These are phyloP conservation scores for Raja brachyura DNA, from an alignment of 2,113 vertebrate species.

Conservation along the genomic window DNA sequence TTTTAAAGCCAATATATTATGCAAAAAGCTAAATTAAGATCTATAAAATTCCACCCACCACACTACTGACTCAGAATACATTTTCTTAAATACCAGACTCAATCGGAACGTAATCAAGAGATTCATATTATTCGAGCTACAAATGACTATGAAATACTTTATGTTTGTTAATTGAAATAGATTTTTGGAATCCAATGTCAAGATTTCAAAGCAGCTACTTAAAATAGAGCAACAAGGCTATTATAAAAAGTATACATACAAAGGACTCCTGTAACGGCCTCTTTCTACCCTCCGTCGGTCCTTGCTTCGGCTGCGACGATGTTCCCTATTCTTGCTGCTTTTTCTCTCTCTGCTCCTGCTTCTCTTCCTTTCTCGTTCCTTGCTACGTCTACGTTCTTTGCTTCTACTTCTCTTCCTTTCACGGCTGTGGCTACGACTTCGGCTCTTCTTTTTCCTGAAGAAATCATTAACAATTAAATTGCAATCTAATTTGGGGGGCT, in stretches of 20 bases:
- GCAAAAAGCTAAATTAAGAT: background rate
- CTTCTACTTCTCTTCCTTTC: constrained; percentile 80
- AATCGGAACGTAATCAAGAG: background rate
- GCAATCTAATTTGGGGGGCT: background rate
- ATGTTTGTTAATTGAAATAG: background rate
- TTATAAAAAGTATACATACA: constrained; percentile 65
- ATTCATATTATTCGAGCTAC: background rate
- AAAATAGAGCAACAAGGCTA: background rate
- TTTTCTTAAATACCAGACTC: background rate
- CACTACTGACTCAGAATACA: background rate
- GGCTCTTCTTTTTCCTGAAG: constrained; percentile 84
- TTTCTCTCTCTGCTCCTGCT: constrained; percentile 80
- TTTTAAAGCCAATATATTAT: background rate
- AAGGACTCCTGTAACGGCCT: constrained; percentile 79
- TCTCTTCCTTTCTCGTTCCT: constrained; percentile 71
- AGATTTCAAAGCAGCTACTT: background rate
- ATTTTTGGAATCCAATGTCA: background rate
- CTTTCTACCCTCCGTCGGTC: constrained; percentile 65
- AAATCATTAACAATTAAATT: constrained; percentile 6
- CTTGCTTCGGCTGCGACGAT: constrained; percentile 75
- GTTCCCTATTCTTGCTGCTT: constrained; percentile 79
- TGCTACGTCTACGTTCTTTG: constrained; percentile 76
- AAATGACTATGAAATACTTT: background rate
- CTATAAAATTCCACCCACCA: background rate
- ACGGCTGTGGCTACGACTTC: constrained; percentile 79